These are phyloP conservation scores for Hirtodrosophila confusa DNA, from an alignment of 2,888 invertebrate genomes.

Conservation along the genomic window DNA sequence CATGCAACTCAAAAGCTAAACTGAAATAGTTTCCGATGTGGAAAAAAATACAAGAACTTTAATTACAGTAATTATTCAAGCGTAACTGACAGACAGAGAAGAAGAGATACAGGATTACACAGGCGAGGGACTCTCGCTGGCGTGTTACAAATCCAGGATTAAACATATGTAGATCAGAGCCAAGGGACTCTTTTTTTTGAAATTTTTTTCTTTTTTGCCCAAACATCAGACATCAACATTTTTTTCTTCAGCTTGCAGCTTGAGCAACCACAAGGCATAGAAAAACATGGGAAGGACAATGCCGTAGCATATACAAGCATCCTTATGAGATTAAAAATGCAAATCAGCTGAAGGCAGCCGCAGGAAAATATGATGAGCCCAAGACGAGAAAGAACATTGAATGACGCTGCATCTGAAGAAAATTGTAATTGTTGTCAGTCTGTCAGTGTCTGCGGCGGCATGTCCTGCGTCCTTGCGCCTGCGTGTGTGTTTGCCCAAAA, in stretches of 20 bases:
- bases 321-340: conserved; percentile 83
- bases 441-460: conserved; percentile 17
- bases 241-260: conserved; percentile 60
- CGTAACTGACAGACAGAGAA: conserved; percentile 48
- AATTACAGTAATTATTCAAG: conserved; percentile 76
- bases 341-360: conserved; percentile 73
- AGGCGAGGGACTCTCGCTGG: conserved; percentile 27
- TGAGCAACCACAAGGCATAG: conserved; percentile 59
- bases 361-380: conserved; percentile 64
- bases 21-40: conserved; percentile 33
- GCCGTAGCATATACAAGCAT: conserved; percentile 63
- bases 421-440: conserved; percentile 72
- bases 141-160: conserved; percentile 76
- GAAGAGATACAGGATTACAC: conserved; percentile 32
- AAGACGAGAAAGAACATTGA: conserved; percentile 27
- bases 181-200: conserved; percentile 32
- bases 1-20: conserved; percentile 60
- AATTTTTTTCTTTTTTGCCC: conserved; percentile 14
- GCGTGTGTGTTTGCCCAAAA: conserved; percentile 64
- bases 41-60: conserved; percentile 44
- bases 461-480: conserved; percentile 11
- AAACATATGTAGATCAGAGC: conserved; percentile 71
- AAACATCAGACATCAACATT: conserved; percentile 26
- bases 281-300: conserved; percentile 61
- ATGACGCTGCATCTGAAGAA: conserved; percentile 67